Evolutionary conservation across 2,888 invertebrate species (phyloP), one percentile per base, ranked within the genome.

Genomic region (Eupithecia pulchellata): DNA sequence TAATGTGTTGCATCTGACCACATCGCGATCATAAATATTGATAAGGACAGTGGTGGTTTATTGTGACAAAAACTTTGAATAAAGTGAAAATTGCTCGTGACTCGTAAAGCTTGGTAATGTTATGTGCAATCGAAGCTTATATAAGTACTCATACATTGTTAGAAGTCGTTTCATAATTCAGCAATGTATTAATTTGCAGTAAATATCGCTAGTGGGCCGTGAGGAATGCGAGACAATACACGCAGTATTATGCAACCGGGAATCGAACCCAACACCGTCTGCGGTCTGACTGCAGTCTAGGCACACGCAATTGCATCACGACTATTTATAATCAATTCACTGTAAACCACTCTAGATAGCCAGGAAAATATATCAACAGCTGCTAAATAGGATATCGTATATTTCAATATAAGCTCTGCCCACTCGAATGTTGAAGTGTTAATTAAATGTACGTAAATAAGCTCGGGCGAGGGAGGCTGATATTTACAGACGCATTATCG

Each of bases 401-500:
- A 74, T 75, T 79, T 76, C 61, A 77, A 76, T 78, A 78, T 73
- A 79, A 78, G 74, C 79, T 79, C 75, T 76, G 77, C 79, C 77
- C 80, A 82, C 82, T 86, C 81, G 75, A 81, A 80, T 78, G 78
- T 72, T 84, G 82, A 85, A 88, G 86, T 85, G 87, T 88, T 90
- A 90, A 90, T 90, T 89, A 88, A 85, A 86, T 80, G 83, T 86
- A 86, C 81, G 82, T 82, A 88, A 87, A 89, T 87, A 88, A 84
- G 84, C 84, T 80, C 78, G 76, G 79, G 80, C 80, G 86, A 82
- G 84, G 85, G 81, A 78, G 80, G 83, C 76, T 79, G 83, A 80
- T 91, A 88, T 91, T 91, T 90, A 89, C 90, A 86, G 82, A 88
- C 82, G 81, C 90, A 89, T 90, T 90, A 91, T 87, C 84, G 84